Base-by-base conservation (phyloP, 2,797 vertebrate species). In the Heterohyrax brucei region DNA sequence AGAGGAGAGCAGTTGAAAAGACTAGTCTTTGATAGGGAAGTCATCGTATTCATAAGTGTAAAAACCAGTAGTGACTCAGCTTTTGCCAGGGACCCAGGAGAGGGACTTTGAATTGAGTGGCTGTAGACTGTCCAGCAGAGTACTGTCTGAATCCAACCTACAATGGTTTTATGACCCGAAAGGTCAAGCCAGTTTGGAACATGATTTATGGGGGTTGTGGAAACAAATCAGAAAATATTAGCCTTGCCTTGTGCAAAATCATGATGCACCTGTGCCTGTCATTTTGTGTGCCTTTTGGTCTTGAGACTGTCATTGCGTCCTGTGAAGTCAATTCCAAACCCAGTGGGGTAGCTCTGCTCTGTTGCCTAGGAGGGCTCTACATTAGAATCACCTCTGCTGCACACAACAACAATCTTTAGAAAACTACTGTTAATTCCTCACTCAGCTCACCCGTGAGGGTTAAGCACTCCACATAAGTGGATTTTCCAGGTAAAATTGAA, bases 1-100 rank as follows among this genome's bases (percentile, higher is more conserved):
- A 39, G 39, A 39, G 39, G 10, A 5, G 30, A 16, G 1, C 16
- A 72, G 48, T 22, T 33, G 61, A 39, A 48, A 12, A 89, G 48
- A 19, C 39, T 66, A 33, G 53, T 10, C 26, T 78, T 82, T 53
- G 22, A 44, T 56, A 18, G 66, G 18, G 24, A 39, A 18, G 26
- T 1, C 18, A 10, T 22, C 26, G 53, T 48, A 7, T 89, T 77
- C 80, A 28, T 64, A 72, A 61, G 61, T 62, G 46, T 48, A 64
- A 91, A 75, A 73, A 88, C 59, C 9, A 81, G 72, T 59, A 50
- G 73, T 77, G 78, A 88, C 66, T 93, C 75, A 73, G 30, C 24
- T 87, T 77, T 70, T 53, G 62, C 92, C 24, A 50, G 72, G 30
- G n/a, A 90, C 33, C 44, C 33, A 85, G 75, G 90, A 66, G 64